Conservation (phyloP, 1,140 invertebrate genomes). For the Trialeurodes vaporariorum region DNA sequence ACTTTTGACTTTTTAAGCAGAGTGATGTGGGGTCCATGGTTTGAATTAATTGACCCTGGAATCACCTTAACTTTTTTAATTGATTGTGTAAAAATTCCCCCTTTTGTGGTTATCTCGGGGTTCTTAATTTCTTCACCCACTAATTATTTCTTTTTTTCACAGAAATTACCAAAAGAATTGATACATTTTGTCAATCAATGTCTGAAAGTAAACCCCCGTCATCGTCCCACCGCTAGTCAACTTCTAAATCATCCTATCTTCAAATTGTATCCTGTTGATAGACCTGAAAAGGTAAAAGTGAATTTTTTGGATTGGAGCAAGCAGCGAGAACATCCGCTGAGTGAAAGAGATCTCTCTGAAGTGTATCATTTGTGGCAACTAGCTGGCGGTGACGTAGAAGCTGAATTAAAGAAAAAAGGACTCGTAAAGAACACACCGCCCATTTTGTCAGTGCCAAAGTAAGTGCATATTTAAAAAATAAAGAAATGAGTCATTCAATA, state of each 20-base stretch:
- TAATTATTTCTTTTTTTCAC: constrained; percentile 25
- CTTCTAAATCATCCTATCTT: constrained; percentile 36
- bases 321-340: constrained; percentile 27
- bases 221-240: constrained; percentile 47
- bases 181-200: constrained; percentile 53
- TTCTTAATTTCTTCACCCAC: no score
- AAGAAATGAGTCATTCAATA: constrained; percentile 5
- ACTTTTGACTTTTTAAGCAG: no score
- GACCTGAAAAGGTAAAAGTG: neutral
- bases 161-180: constrained; percentile 47
- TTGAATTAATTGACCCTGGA: no score
- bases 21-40: no score
- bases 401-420: constrained; percentile 82
- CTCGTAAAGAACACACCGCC: constrained; percentile 70
- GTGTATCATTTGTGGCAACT: constrained; percentile 92
- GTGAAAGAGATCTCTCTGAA: constrained; percentile 55
- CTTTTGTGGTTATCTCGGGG: no score
- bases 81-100: no score
- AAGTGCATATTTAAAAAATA: constrained; percentile 27
- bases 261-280: neutral
- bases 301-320: constrained; percentile 3
- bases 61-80: no score
- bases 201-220: constrained; percentile 48
- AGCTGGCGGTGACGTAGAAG: constrained; percentile 84
- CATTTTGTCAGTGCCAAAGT: constrained; percentile 63